Percentiles rank a stretch among this genome's conserved stretches.
Conservation (phyloP, 2,797 vertebrate genomes). For the Paramormyrops hopkinsi region DNA sequence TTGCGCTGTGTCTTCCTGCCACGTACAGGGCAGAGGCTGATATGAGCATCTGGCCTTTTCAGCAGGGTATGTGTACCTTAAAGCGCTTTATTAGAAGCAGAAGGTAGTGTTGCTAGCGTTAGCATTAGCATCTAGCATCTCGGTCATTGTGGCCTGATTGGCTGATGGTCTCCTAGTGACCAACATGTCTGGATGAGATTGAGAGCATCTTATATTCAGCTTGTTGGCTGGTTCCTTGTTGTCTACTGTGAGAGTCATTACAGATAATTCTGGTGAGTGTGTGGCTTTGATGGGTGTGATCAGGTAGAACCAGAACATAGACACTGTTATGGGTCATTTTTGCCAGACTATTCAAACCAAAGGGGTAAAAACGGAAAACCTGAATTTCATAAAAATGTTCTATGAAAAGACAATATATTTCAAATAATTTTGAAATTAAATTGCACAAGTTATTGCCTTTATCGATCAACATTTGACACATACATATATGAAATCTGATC, state of each 20-base stretch:
- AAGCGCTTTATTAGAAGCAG: neutral
- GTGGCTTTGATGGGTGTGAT: neutral
- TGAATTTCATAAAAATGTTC: neutral
- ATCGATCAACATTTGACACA: neutral
- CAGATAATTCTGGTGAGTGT: neutral
- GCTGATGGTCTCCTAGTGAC: neutral
- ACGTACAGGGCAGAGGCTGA: neutral
- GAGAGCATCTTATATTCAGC: neutral
- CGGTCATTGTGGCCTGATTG: neutral
- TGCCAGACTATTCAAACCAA: neutral
- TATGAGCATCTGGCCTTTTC: neutral
- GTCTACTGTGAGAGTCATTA: neutral
- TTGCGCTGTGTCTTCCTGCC: neutral
- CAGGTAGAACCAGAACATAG: neutral
- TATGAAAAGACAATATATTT: neutral
- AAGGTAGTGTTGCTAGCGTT: neutral
- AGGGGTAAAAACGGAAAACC: neutral
- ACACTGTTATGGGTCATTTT: neutral
- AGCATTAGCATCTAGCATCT: neutral
- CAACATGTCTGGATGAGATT: neutral
- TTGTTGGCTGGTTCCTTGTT: neutral
- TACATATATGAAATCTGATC: neutral
- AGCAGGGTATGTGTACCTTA: neutral
- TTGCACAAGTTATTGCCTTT: neutral
- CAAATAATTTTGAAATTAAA: neutral